Evolutionary conservation across 2,797 vertebrate genomes (phyloP).

Genomic region (Coregonus ussuriensis): DNA sequence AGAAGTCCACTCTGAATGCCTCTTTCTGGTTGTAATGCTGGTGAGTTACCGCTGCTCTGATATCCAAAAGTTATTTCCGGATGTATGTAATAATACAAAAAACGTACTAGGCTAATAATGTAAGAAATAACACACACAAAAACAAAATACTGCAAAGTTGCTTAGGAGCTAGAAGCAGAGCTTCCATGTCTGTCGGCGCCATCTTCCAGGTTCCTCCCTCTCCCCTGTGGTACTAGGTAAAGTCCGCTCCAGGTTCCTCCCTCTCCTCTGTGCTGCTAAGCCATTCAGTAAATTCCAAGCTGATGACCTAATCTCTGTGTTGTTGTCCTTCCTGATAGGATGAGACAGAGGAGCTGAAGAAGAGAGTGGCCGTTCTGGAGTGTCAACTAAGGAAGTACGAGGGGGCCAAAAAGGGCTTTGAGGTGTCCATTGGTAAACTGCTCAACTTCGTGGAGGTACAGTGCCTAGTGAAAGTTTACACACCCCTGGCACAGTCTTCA

Average conservation of each 20-base stretch:
- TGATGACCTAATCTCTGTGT: not conserved
- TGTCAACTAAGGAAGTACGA: conserved; percentile 91
- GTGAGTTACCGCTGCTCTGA: too few relatives aligned
- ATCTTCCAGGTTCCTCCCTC: conserved; percentile 68
- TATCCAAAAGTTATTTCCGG: too few relatives aligned
- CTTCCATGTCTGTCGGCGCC: too few relatives aligned
- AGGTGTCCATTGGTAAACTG: conserved; percentile 86
- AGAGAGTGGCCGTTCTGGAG: conserved; percentile 84
- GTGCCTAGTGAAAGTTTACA: too few relatives aligned
- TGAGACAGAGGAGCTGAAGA: conserved; percentile 82
- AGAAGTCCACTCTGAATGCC: too few relatives aligned
- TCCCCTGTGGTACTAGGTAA: conserved; percentile 72
- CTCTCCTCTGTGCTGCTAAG: not conserved
- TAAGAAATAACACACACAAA: too few relatives aligned
- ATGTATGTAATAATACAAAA: too few relatives aligned
- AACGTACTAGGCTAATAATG: too few relatives aligned
- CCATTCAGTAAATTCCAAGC: not conserved
- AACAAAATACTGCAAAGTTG: too few relatives aligned
- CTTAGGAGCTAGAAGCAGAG: too few relatives aligned
- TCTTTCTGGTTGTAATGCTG: too few relatives aligned
- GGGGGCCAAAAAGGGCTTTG: conserved; percentile 81
- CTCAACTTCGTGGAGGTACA: conserved; percentile 90
- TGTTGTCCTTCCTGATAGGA: conserved; percentile 67
- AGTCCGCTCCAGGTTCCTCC: conserved; percentile 52
- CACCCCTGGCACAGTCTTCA: too few relatives aligned